Evolutionary conservation across 2,113 vertebrate species (phyloP).

Genomic region (Saimiri boliviensis): DNA sequence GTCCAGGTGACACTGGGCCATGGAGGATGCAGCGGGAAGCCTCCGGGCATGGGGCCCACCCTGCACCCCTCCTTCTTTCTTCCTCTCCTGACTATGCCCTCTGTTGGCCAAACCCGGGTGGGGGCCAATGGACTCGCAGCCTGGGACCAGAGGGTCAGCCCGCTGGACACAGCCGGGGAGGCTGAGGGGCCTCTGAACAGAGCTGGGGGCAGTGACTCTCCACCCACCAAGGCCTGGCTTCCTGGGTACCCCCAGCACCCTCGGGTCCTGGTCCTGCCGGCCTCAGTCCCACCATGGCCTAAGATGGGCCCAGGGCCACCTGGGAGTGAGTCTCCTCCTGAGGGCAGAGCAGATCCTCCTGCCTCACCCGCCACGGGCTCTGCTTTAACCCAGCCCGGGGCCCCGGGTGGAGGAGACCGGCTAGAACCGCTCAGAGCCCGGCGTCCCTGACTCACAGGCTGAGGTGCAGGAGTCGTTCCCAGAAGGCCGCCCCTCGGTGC

Average conservation of each 20-base stretch:
- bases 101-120: neutral
- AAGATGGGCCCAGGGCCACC: too few relatives aligned
- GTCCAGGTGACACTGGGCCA: too few relatives aligned
- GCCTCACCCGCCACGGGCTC: neutral
- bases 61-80: neutral
- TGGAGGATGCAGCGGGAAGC: too few relatives aligned
- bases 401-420: neutral
- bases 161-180: neutral
- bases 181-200: too few relatives aligned
- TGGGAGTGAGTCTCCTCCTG: neutral
- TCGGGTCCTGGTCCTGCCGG: too few relatives aligned
- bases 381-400: too few relatives aligned
- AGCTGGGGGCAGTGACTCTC: too few relatives aligned
- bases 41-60: too few relatives aligned
- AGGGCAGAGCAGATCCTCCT: neutral
- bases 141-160: neutral
- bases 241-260: too few relatives aligned
- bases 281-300: too few relatives aligned
- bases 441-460: neutral
- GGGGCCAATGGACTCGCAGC: neutral
- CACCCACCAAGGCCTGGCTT: too few relatives aligned
- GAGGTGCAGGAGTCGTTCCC: neutral
- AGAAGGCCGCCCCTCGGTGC: neutral
- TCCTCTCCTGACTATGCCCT: neutral
- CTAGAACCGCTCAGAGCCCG: neutral